These are phyloP conservation scores for Pangasius mekongensis DNA, from an alignment of 2,797 vertebrate species.

Conservation along the genomic window DNA sequence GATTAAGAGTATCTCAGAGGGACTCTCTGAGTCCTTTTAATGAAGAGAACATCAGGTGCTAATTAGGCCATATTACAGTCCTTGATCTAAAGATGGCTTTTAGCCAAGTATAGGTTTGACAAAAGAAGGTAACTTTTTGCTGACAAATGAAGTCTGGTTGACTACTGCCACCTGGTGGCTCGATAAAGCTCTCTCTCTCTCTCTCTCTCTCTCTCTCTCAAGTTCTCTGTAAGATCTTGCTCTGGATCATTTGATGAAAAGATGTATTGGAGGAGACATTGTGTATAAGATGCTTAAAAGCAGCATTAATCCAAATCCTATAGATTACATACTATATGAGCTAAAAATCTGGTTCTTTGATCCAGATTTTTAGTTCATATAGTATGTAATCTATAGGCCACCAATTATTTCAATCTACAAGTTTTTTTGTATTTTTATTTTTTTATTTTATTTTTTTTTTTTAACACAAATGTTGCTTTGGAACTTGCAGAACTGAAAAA, in stretches of 20 bases:
- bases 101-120: constrained; percentile 64
- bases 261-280: too few relatives aligned
- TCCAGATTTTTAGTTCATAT: too few relatives aligned
- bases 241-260: neutral
- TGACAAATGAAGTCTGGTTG: constrained; percentile 34
- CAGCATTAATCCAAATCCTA: neutral
- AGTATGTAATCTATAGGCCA: neutral
- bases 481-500: neutral
- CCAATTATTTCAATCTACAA: neutral
- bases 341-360: too few relatives aligned
- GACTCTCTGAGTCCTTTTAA: constrained; percentile 70
- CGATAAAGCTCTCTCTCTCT: neutral
- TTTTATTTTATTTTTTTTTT: neutral
- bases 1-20: constrained; percentile 67
- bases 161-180: constrained; percentile 61
- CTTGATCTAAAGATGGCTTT: constrained; percentile 67
- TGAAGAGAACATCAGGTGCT: constrained; percentile 82
- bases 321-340: too few relatives aligned
- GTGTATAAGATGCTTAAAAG: neutral
- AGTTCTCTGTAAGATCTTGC: neutral
- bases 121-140: constrained; percentile 50
- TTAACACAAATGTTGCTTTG: neutral
- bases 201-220: neutral
- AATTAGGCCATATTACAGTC: constrained; percentile 73
- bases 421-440: neutral